Evolutionary conservation across 2,888 invertebrate genomes (phyloP).

Genomic region (Diaprepes abbreviatus): DNA sequence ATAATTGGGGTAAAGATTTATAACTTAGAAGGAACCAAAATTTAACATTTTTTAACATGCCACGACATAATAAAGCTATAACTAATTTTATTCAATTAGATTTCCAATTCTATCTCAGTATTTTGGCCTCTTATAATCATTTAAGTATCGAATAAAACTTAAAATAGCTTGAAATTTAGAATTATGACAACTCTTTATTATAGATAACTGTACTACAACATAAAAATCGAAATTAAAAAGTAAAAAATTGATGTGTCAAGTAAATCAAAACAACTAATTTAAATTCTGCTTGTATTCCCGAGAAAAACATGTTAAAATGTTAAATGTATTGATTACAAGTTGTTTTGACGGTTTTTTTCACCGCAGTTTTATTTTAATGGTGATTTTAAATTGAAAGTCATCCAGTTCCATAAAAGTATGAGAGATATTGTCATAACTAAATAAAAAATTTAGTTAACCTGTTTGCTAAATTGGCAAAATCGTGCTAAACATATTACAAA

Average conservation of each 20-base stretch:
- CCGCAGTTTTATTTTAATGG: not conserved
- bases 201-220: not conserved
- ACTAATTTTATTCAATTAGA: not conserved
- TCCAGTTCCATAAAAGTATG: not conserved
- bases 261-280: constrained; percentile 20
- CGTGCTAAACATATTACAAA: no score
- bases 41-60: no score
- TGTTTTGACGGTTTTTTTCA: constrained; percentile 10
- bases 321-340: constrained; percentile 18
- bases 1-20: no score
- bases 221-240: constrained; percentile 1
- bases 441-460: no score
- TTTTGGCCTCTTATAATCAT: not conserved
- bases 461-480: no score
- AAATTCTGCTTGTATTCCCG: constrained; percentile 9
- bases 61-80: no score
- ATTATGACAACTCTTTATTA: not conserved
- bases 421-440: not conserved
- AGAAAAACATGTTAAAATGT: constrained; percentile 13
- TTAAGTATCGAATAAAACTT: not conserved
- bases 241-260: constrained; percentile 9
- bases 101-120: not conserved
- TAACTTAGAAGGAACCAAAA: no score
- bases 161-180: constrained; percentile 2
- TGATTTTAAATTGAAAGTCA: not conserved